Conservation (phyloP, 2,888 invertebrate genomes). For the Fabriciana adippe region DNA sequence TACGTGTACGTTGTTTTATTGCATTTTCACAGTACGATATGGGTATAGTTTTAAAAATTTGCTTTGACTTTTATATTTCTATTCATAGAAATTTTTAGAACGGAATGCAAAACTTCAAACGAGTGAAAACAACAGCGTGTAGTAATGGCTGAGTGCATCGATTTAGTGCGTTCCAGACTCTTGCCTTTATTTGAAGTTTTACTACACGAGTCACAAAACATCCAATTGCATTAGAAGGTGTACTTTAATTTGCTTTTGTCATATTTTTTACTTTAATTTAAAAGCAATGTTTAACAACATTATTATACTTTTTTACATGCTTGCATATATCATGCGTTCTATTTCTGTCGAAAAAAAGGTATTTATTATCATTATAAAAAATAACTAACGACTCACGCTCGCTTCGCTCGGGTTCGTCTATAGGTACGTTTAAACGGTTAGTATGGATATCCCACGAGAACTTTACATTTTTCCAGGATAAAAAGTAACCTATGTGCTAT, state of each 20-base stretch:
- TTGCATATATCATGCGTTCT: too few relatives aligned
- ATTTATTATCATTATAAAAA: too few relatives aligned
- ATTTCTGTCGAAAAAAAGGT: too few relatives aligned
- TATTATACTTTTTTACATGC: too few relatives aligned
- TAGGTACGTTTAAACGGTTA: too few relatives aligned
- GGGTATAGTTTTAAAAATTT: conserved; percentile 19
- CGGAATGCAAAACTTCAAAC: conserved; percentile 30
- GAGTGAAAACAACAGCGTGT: conserved; percentile 21
- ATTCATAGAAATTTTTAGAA: conserved; percentile 25
- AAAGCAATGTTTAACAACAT: background rate
- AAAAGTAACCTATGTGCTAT: too few relatives aligned
- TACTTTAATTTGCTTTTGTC: conserved; percentile 1
- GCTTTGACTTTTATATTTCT: conserved; percentile 27
- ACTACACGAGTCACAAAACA: conserved; percentile 4
- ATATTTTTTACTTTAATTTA: background rate
- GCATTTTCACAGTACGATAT: conserved; percentile 8
- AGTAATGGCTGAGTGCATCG: conserved; percentile 26
- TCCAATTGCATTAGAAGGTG: conserved; percentile 1
- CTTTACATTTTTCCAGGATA: too few relatives aligned
- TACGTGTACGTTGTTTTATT: background rate
- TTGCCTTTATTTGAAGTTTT: conserved; percentile 12
- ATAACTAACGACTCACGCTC: too few relatives aligned
- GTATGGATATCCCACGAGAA: too few relatives aligned
- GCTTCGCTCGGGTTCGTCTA: too few relatives aligned
- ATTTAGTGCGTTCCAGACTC: conserved; percentile 20